These are phyloP conservation scores for Macroteleia sp. DNA, from an alignment of 2,888 invertebrate genomes.

Conservation along the genomic window DNA sequence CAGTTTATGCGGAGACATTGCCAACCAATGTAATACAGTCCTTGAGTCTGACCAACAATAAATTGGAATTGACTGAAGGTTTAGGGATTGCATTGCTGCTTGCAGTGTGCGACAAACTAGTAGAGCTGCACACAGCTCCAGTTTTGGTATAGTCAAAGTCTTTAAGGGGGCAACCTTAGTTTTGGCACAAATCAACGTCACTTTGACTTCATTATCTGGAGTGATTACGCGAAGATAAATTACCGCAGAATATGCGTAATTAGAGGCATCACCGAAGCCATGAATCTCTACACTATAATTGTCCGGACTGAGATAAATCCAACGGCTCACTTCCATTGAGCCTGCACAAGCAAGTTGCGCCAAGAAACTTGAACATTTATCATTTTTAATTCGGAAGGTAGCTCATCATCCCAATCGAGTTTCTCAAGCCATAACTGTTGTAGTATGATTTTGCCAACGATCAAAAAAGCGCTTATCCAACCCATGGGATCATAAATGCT, in stretches of 20 bases:
- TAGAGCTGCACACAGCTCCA: slow-evolving; percentile 4
- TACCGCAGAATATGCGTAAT: not conserved
- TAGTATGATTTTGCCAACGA: not conserved
- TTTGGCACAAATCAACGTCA: not conserved
- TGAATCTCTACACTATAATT: not conserved
- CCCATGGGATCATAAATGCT: slow-evolving; percentile 11
- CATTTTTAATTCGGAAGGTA: not conserved
- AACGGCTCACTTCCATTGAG: not conserved
- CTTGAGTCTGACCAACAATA: not conserved
- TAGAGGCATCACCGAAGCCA: slow-evolving; percentile 8
- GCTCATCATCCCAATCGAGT: slow-evolving; percentile 6
- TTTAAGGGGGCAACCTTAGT: not conserved
- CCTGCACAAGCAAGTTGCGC: not conserved
- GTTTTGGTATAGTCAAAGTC: not conserved
- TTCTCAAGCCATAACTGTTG: slow-evolving; percentile 11
- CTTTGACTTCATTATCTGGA: not conserved
- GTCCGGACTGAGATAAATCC: not conserved
- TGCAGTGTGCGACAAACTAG: not conserved
- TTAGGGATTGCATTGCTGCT: not conserved
- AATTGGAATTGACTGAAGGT: not conserved
- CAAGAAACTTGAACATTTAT: not conserved
- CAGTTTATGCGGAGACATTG: not conserved
- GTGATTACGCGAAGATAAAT: not conserved
- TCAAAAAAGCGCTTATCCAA: not conserved
- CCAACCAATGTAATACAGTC: not conserved